Conservation (phyloP, 35 echinoderm and acorn worm species). For the Ophioderma brevispina region DNA sequence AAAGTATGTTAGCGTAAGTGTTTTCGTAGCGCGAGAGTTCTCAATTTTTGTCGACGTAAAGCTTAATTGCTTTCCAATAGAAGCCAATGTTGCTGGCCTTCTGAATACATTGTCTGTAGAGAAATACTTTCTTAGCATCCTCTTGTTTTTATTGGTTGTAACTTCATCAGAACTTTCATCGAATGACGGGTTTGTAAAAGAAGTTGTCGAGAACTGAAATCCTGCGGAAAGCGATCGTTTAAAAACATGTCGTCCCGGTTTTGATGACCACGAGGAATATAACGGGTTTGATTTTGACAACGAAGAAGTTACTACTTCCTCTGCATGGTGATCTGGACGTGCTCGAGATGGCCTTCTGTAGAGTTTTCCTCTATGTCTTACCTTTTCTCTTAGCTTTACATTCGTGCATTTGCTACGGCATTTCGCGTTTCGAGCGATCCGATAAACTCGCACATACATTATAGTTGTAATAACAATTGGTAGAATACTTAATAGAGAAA, state of each 20-base stretch:
- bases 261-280: no score
- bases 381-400: no score
- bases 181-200: neutral
- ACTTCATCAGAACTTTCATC: neutral
- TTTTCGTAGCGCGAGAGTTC: constrained; percentile 23
- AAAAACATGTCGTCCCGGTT: no score
- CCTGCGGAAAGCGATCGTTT: no score
- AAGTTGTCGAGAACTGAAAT: no score
- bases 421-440: neutral
- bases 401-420: no score
- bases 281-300: no score
- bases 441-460: neutral
- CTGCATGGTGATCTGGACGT: no score
- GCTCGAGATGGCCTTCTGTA: no score
- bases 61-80: neutral
- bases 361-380: no score
- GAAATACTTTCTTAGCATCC: neutral
- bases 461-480: neutral
- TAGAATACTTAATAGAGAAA: constrained; percentile 38
- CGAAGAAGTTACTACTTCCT: no score
- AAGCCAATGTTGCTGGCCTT: neutral
- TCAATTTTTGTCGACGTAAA: neutral
- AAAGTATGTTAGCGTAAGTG: constrained; percentile 28
- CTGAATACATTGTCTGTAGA: neutral
- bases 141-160: neutral